Evolutionary conservation across 2,888 invertebrate species (phyloP).

Genomic region (Bursaphelenchus okinawaensis): DNA sequence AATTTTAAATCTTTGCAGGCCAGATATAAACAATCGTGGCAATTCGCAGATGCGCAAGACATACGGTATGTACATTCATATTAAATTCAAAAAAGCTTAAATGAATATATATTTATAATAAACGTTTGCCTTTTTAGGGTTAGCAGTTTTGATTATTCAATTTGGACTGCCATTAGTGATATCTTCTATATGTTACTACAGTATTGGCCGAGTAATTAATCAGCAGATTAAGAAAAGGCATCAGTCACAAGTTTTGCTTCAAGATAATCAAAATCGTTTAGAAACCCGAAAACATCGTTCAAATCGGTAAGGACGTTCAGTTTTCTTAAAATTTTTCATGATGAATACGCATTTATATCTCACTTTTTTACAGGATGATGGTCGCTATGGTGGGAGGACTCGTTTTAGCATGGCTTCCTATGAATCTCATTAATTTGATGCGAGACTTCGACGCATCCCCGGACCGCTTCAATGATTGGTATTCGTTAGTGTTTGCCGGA

Average conservation of each 20-base stretch:
- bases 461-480: conserved; percentile 26
- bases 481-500: conserved; percentile 44
- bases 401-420: conserved; percentile 54
- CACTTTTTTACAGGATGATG: conserved; percentile 47
- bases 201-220: conserved; percentile 31
- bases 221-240: conserved; percentile 32
- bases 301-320: conserved; percentile 13
- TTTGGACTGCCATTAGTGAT: conserved; percentile 55
- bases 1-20: conserved; percentile 31
- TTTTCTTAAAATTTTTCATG: not conserved
- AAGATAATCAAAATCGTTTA: conserved; percentile 30
- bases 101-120: too few species aligned
- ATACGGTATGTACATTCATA: conserved; percentile 17
- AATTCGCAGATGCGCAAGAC: conserved; percentile 30
- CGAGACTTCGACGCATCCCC: conserved; percentile 39
- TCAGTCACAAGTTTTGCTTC: conserved; percentile 29
- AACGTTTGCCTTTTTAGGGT: conserved; percentile 42
- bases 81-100: conserved; percentile 4
- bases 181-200: conserved; percentile 39
- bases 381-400: conserved; percentile 51
- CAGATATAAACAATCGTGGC: conserved; percentile 36
- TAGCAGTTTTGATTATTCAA: conserved; percentile 47
- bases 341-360: not conserved
- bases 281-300: conserved; percentile 30
- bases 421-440: conserved; percentile 51